Percentiles rank a stretch among this genome's conserved stretches.
These are phyloP conservation scores for Axis porcinus DNA, from an alignment of 2,113 vertebrate genomes.

Conservation along the genomic window DNA sequence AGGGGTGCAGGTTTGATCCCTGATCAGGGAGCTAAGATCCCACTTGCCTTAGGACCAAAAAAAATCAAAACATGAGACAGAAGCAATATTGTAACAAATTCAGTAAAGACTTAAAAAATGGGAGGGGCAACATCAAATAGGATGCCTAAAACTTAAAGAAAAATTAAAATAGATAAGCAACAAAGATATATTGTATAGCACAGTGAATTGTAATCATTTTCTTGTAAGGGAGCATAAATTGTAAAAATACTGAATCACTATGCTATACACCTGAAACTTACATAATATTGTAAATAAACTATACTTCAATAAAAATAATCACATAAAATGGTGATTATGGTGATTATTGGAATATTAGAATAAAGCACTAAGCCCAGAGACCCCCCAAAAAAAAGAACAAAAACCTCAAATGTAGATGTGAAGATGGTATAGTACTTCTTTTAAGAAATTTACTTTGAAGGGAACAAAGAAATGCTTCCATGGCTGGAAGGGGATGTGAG, in stretches of 20 bases:
- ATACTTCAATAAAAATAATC: not conserved
- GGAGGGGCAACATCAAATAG: not conserved
- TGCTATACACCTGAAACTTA: not conserved
- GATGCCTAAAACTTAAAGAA: not conserved
- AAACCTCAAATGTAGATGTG: not conserved
- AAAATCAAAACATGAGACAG: not conserved
- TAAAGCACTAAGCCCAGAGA: not conserved
- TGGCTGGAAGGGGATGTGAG: not conserved
- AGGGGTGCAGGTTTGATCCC: not conserved
- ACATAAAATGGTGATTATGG: not conserved
- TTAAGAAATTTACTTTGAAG: not conserved
- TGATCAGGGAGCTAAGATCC: not conserved
- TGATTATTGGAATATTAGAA: not conserved
- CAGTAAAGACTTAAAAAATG: not conserved
- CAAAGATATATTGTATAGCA: not conserved
- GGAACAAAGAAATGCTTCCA: not conserved
- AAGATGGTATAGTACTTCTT: not conserved
- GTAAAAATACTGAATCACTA: not conserved
- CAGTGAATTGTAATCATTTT: not conserved
- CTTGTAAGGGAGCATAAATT: not conserved
- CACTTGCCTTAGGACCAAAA: not conserved
- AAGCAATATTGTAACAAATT: not conserved
- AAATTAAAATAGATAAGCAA: not conserved
- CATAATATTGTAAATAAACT: not conserved
- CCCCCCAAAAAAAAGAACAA: not conserved